Conservation (phyloP, 2,113 vertebrate species). For the Colius striatus region DNA sequence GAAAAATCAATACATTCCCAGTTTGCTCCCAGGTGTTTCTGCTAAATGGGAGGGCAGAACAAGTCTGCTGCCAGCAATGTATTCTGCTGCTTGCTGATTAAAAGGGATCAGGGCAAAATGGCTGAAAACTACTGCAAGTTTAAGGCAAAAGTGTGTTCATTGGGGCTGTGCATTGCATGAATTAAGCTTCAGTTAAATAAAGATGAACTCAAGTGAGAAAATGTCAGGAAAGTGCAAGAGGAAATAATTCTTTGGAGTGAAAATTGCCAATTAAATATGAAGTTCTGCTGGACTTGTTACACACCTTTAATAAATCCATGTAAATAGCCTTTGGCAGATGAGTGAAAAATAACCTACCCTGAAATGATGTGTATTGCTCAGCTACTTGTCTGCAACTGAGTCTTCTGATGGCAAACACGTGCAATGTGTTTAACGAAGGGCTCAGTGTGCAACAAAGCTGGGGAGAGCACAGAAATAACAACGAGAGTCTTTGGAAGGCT, state of each 20-base stretch:
- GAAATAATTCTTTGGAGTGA: not conserved
- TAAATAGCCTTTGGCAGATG: not conserved
- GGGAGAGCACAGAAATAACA: not conserved
- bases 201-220: not conserved
- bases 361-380: not conserved
- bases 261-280: not conserved
- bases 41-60: not conserved
- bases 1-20: conserved; percentile 46
- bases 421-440: not conserved
- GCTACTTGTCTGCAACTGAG: not conserved
- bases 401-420: not conserved
- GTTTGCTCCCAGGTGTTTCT: conserved; percentile 43
- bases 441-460: not conserved
- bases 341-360: not conserved
- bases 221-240: not conserved
- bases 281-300: not conserved
- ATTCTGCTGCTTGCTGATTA: not conserved
- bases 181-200: not conserved
- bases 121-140: not conserved
- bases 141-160: not conserved
- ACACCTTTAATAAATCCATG: not conserved
- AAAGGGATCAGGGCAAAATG: not conserved
- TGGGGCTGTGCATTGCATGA: not conserved
- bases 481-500: not conserved
- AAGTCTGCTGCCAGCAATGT: not conserved